A percentile compares a stretch with the other conserved stretches of the same genome.
Evolutionary conservation across 2,797 vertebrate genomes (phyloP).

Genomic region (Phoeniculus purpureus): DNA sequence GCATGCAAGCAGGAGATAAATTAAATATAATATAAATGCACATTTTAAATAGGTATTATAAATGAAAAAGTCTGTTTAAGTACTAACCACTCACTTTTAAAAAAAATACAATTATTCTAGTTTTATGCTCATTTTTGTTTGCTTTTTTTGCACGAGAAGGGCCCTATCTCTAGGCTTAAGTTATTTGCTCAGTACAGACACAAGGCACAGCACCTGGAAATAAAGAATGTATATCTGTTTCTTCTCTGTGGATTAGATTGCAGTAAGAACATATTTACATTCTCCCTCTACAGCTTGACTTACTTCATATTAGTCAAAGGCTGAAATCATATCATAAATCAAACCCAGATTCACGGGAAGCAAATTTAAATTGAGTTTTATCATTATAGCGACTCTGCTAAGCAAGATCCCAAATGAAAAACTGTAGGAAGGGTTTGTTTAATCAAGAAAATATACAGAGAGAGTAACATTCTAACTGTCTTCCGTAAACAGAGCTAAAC

Average conservation of each 20-base stretch:
- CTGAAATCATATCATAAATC: background rate
- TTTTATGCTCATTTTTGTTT: slow-evolving; percentile 2
- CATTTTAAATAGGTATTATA: slow-evolving; percentile 57
- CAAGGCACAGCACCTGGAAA: background rate
- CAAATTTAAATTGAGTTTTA: background rate
- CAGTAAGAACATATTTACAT: background rate
- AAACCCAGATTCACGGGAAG: background rate
- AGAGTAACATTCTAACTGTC: background rate
- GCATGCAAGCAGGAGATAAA: slow-evolving; percentile 25
- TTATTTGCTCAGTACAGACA: slow-evolving; percentile 23
- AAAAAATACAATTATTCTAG: background rate
- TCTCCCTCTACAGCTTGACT: background rate
- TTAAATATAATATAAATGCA: slow-evolving; percentile 61
- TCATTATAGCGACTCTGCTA: background rate
- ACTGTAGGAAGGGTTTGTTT: background rate
- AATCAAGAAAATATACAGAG: background rate
- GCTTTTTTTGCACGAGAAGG: slow-evolving; percentile 11
- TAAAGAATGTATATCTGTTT: background rate
- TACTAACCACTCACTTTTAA: background rate
- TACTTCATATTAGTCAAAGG: background rate
- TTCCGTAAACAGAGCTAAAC: background rate
- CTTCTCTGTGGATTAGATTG: background rate
- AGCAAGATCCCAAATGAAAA: background rate
- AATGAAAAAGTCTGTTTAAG: slow-evolving; percentile 13
- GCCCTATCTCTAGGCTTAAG: slow-evolving; percentile 1